These are phyloP conservation scores for Tragelaphus oryx DNA, from an alignment of 2,797 vertebrate genomes.

Conservation along the genomic window DNA sequence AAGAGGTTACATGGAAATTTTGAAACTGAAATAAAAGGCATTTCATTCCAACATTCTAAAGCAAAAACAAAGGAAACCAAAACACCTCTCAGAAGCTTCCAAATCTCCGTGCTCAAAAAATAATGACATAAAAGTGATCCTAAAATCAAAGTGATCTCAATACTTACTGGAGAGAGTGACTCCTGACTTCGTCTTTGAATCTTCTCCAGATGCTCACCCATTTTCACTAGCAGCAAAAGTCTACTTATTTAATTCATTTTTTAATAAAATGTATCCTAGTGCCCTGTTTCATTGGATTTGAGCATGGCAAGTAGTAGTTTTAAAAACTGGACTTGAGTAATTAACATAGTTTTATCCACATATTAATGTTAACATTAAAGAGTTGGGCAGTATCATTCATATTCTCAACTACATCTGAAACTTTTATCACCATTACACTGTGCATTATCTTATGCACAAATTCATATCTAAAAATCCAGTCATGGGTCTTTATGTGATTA, in stretches of 20 bases:
- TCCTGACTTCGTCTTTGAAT: not conserved
- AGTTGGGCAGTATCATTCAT: not conserved
- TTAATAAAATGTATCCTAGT: not conserved
- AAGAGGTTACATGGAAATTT: slow-evolving; percentile 11
- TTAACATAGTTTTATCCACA: not conserved
- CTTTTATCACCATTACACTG: not conserved
- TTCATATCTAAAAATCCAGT: slow-evolving; percentile 31
- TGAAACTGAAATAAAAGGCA: not conserved
- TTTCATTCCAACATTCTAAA: slow-evolving; percentile 35
- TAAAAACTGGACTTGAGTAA: not conserved
- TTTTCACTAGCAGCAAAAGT: slow-evolving; percentile 9
- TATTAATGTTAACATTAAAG: not conserved
- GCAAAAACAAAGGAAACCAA: slow-evolving; percentile 25
- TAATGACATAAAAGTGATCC: not conserved
- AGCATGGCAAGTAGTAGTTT: not conserved
- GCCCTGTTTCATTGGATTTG: not conserved
- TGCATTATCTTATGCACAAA: not conserved
- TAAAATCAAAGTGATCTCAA: not conserved
- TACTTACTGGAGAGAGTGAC: not conserved
- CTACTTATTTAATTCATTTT: not conserved
- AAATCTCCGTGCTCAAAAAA: slow-evolving; percentile 2
- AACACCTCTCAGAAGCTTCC: not conserved
- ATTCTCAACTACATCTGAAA: slow-evolving; percentile 13
- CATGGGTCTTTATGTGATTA: not conserved
- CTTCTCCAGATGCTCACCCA: not conserved